Evolutionary conservation across 2,888 invertebrate species (phyloP), one percentile per base, ranked within the genome.

Genomic region (Trypoxylon attenuatum): DNA sequence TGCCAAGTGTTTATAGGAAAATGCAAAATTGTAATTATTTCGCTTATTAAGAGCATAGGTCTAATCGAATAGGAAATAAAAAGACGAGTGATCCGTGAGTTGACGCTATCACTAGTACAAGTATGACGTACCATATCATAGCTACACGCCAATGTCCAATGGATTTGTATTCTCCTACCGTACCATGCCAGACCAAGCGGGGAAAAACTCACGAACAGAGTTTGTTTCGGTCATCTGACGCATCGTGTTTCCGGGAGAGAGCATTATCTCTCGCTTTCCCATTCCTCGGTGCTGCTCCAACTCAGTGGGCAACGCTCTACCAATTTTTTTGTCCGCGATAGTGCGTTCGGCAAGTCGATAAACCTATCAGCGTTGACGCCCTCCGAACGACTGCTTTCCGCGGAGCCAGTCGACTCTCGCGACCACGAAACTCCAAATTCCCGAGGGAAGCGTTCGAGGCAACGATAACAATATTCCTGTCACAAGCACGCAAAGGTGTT

Each of bases 341-440:
- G 69, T 43, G 50, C 64, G 49, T 50, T 39, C 41, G 53, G 56
- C 42, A 56, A 43, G 39, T 52, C 64, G 74, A 77, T 76, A 76
- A 76, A 81, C 78, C 68, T 80, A 82, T 82, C 82, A 67, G 65
- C 68, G 77, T 74, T 71, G 64, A 80, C 82, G 80, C 80, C 81
- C 79, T 79, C 77, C 71, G 56, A 67, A 66, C 61, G 72, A 65
- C 76, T 69, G 75, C 74, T 77, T 79, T 76, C 79, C 74, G 79
- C 71, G 57, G 64, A 67, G 71, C 69, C 69, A 71, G 73, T 66
- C 49, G 25, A 33, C 42, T 27, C 16, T 19, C n/a, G n/a, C 10
- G 42, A 47, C 54, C 59, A 29, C 41, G 18, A 71, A 74, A 73
- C 43, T 63, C 13, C 16, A 33, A 55, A 45, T 15, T 18, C n/a